phyloP scores from a whole-genome alignment of 2,797 vertebrate species.

The Gallinago nigripennis region DNA sequence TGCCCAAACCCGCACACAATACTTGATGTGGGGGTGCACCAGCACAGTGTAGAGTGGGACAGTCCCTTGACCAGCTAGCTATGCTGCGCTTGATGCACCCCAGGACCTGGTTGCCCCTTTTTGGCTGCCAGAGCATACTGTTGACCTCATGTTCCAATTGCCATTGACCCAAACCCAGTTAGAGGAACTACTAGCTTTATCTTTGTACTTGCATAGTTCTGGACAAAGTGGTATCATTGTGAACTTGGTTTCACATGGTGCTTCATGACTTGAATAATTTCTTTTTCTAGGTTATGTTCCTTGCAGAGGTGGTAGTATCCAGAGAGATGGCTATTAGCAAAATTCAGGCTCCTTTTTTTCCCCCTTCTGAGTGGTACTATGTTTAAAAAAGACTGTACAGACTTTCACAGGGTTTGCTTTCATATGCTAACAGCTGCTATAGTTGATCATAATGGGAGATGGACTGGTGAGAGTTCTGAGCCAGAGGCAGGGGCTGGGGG shows the following conservation, averaged over 20 bases:
- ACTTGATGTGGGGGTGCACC: accelerated
- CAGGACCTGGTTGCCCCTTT: not conserved
- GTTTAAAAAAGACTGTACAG: not conserved
- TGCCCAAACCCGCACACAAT: accelerated
- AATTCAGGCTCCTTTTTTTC: not conserved
- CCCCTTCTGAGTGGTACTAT: not conserved
- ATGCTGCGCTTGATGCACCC: not conserved
- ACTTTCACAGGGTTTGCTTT: not conserved
- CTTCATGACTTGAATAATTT: not conserved
- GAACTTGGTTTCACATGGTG: not conserved
- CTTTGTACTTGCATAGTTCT: not conserved
- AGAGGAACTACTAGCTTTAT: not conserved
- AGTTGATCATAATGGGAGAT: not conserved
- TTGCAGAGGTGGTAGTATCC: not conserved
- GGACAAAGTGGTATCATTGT: not conserved
- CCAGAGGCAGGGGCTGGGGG: too few species aligned
- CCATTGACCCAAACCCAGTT: not conserved
- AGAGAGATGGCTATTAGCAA: not conserved
- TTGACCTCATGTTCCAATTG: not conserved
- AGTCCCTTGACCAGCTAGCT: accelerated
- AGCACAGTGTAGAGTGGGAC: too few species aligned
- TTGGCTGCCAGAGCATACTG: not conserved
- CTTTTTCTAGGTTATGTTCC: not conserved
- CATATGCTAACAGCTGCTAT: not conserved
- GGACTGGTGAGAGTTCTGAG: not conserved